phyloP scores from a whole-genome alignment of 2,797 vertebrate genomes.

The Morus bassanus region DNA sequence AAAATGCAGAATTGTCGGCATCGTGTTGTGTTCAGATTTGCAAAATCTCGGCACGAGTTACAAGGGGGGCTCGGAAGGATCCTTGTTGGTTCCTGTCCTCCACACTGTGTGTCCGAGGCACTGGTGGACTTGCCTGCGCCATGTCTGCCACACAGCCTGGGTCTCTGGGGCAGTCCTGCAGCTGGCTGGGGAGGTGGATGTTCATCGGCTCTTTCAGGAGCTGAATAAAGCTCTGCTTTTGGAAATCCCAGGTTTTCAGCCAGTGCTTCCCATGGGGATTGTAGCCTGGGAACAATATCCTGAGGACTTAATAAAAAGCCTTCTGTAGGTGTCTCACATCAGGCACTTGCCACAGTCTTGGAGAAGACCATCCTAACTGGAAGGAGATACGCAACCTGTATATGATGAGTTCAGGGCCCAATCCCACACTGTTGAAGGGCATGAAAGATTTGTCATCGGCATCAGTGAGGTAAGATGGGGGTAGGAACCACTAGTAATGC shows the following conservation, averaged over 20 bases:
- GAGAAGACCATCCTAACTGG: neutral
- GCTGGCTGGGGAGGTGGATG: neutral
- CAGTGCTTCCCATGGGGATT: neutral
- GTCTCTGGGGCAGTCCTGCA: neutral
- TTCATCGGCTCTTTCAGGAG: neutral
- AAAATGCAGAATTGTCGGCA: neutral
- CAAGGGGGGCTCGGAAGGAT: accelerated
- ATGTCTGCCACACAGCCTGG: accelerated
- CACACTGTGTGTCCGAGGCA: neutral
- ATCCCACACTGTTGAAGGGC: accelerated
- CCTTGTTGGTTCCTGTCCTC: neutral
- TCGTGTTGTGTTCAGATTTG: neutral
- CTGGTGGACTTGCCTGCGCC: accelerated
- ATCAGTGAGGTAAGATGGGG: neutral
- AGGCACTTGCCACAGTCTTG: neutral
- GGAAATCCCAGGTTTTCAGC: neutral
- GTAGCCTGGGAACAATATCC: neutral
- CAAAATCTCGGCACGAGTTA: neutral
- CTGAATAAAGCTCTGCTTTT: neutral
- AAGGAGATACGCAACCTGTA: neutral
- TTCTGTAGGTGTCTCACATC: neutral
- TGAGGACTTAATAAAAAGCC: neutral
- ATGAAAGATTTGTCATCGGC: neutral
- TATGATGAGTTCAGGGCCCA: neutral
- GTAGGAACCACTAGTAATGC: neutral